Conservation (phyloP, 2,797 vertebrate genomes). For the Ctenochaetus hawaiiensis region DNA sequence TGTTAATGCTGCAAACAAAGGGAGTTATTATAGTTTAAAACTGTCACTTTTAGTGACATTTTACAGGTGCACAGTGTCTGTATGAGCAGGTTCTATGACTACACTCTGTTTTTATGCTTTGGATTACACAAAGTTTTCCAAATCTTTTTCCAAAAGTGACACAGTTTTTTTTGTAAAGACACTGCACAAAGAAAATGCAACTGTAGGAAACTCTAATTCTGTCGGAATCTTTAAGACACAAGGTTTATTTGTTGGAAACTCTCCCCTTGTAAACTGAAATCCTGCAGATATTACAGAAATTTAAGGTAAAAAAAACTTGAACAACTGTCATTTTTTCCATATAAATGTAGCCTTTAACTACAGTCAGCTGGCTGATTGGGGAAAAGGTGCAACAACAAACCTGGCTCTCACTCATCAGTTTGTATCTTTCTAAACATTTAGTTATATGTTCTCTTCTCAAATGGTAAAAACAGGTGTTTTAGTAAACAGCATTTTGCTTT, state of each 20-base stretch:
- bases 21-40: neutral
- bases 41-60: neutral
- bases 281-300: neutral
- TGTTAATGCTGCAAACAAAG: neutral
- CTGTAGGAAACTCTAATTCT: neutral
- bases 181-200: neutral
- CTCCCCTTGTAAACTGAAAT: neutral
- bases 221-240: neutral
- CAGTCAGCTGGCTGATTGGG: neutral
- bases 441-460: neutral
- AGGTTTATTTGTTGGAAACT: neutral
- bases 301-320: neutral
- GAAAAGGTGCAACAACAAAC: neutral
- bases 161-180: neutral
- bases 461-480: neutral
- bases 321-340: neutral
- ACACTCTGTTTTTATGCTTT: neutral
- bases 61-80: neutral
- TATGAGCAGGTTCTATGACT: neutral
- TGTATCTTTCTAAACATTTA: neutral
- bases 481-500: neutral
- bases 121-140: neutral
- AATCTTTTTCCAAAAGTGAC: constrained; percentile 2
- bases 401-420: neutral
- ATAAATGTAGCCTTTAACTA: neutral